Evolutionary conservation across 37 sponge, comb jelly and placozoan species (phyloP).

Genomic region (Diacarnus erythraeanus): DNA sequence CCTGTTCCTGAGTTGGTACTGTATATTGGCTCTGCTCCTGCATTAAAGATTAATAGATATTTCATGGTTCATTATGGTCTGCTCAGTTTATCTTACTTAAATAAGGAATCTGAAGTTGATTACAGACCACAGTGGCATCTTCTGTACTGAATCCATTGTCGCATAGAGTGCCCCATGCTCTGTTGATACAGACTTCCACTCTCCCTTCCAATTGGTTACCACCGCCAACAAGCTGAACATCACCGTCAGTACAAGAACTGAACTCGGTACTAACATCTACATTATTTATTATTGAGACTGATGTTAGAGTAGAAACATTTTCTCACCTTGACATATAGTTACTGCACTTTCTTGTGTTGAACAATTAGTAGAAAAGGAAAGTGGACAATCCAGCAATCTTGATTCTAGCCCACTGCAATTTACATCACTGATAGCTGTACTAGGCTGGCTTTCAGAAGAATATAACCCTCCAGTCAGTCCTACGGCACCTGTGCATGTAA

Average conservation of each 20-base stretch:
- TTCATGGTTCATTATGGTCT: neutral
- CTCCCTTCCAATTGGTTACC: neutral
- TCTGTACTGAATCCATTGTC: neutral
- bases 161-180: constrained; percentile 28
- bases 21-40: neutral
- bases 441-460: neutral
- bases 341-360: neutral
- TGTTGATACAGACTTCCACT: constrained; percentile 12
- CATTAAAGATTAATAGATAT: neutral
- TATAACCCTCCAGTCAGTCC: neutral
- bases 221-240: neutral
- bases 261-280: neutral
- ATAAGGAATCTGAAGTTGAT: constrained; percentile 20
- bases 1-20: neutral
- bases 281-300: neutral
- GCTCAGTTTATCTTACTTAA: neutral
- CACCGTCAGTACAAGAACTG: neutral
- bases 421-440: neutral
- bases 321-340: neutral
- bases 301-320: neutral
- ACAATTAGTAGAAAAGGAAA: neutral
- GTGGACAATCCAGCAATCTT: neutral
- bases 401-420: neutral
- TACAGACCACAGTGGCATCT: constrained; percentile 34
- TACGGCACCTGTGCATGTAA: neutral